Evolutionary conservation across 2,797 vertebrate species (phyloP).

Genomic region (Chloroceryle inda): DNA sequence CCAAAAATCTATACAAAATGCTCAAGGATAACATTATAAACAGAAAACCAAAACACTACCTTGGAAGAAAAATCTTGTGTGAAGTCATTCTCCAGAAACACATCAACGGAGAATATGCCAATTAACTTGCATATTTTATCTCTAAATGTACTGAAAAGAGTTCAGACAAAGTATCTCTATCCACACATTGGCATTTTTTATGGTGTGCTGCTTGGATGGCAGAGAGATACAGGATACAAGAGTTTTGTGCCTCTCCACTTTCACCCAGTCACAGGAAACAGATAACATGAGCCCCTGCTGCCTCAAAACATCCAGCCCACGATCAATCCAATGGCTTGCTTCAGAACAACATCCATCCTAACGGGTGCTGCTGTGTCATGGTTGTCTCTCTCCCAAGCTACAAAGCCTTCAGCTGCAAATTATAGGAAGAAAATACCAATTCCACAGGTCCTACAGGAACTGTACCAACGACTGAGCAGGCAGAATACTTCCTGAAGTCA

Average conservation of each 20-base stretch:
- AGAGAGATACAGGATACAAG: neutral
- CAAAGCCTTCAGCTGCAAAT: neutral
- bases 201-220: accelerated
- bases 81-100: neutral
- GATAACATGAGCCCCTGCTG: neutral
- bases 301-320: neutral
- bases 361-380: accelerated
- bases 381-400: neutral
- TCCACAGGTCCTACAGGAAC: neutral
- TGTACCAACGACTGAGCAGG: neutral
- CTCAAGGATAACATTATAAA: neutral
- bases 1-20: neutral
- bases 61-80: neutral
- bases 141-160: slow-evolving; percentile 20
- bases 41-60: neutral
- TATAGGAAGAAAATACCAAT: neutral
- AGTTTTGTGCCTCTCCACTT: neutral
- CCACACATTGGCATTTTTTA: neutral
- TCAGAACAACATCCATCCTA: neutral
- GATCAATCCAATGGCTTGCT: neutral
- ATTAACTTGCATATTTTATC: slow-evolving; percentile 23
- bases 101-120: neutral
- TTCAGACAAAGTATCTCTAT: neutral
- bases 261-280: neutral
- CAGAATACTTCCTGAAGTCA: neutral